Evolutionary conservation across 2,888 invertebrate species (phyloP).

Genomic region (Hesperia comma): DNA sequence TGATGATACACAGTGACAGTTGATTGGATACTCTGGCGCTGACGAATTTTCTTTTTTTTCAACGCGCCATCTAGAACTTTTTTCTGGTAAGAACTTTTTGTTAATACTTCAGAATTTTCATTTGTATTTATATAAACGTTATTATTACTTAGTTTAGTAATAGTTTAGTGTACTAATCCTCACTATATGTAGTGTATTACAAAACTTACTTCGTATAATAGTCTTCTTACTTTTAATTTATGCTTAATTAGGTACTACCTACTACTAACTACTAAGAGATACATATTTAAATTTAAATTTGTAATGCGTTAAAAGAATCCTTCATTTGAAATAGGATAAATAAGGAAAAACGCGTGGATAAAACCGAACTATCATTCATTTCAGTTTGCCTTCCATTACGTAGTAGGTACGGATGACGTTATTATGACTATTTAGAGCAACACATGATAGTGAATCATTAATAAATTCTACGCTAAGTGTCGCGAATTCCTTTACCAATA

Average conservation of each 20-base stretch:
- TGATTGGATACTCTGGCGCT: constrained; percentile 60
- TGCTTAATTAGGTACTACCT: no score
- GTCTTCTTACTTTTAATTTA: no score
- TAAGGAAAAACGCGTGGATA: constrained; percentile 42
- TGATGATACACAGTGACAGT: constrained; percentile 73
- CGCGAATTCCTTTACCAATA: constrained; percentile 45
- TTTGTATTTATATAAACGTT: no score
- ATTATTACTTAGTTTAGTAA: no score
- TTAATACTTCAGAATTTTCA: not conserved
- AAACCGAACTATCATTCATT: constrained; percentile 41
- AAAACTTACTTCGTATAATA: no score
- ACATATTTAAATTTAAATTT: no score
- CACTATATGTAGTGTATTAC: no score
- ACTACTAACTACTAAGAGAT: no score
- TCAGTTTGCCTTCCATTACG: constrained; percentile 40
- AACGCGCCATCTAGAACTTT: not conserved
- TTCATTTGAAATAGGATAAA: constrained; percentile 1
- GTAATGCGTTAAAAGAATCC: no score
- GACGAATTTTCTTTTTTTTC: constrained; percentile 23
- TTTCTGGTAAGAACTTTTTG: constrained; percentile 21
- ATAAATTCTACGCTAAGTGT: constrained; percentile 53
- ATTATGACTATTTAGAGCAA: constrained; percentile 50
- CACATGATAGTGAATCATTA: constrained; percentile 55
- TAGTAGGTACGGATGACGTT: constrained; percentile 48
- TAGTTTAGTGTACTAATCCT: not conserved